phyloP scores from a whole-genome alignment of 2,113 vertebrate species.

The Todiramphus chloris region DNA sequence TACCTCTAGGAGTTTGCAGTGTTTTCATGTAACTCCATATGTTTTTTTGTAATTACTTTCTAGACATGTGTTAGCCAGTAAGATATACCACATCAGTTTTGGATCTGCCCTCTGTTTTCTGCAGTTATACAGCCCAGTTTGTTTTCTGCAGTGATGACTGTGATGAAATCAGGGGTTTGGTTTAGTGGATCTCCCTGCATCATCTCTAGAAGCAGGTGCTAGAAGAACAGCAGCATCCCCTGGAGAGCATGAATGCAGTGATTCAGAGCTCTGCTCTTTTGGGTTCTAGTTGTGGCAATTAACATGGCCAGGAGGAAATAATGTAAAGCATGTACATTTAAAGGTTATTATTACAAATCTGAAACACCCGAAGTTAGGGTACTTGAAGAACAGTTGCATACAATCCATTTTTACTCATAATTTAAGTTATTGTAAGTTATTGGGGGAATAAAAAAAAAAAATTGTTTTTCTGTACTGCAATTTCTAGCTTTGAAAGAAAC shows the following conservation, averaged over 20 bases:
- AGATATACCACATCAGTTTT: not conserved
- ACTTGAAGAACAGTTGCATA: not conserved
- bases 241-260: not conserved
- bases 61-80: not conserved
- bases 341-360: not conserved
- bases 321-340: not conserved
- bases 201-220: not conserved
- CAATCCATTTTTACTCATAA: not conserved
- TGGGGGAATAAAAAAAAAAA: not conserved
- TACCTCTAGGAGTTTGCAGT: not conserved
- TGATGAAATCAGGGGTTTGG: not conserved
- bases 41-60: not conserved
- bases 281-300: not conserved
- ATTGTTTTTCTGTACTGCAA: not conserved
- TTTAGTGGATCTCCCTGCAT: not conserved
- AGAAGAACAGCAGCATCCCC: not conserved
- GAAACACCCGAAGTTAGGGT: not conserved
- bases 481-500: not conserved
- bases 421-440: not conserved
- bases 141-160: not conserved
- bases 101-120: not conserved
- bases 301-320: not conserved
- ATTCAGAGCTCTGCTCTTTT: not conserved
- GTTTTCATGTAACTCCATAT: not conserved
- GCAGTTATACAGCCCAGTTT: not conserved